Evolutionary conservation across 1,140 invertebrate genomes (phyloP).

Genomic region (Cotesia chilonis): DNA sequence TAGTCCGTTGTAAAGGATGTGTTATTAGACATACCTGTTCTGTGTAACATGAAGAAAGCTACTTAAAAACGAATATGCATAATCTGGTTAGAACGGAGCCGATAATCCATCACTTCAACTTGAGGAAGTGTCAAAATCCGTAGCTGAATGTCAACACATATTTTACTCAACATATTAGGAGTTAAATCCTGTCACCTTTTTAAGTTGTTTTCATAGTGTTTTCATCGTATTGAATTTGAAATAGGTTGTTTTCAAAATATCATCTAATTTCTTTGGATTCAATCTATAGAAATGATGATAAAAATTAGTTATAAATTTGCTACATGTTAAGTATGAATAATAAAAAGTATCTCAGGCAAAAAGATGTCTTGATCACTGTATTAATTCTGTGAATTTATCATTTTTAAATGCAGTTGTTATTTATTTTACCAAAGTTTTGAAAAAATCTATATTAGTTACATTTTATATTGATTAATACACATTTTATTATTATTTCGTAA

Average conservation of each 20-base stretch:
- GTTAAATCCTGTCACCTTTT: not conserved
- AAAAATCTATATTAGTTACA: no score
- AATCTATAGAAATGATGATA: no score
- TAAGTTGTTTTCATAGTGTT: not conserved
- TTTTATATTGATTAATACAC: no score
- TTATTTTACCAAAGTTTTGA: no score
- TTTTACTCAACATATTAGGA: not conserved
- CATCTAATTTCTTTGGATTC: no score
- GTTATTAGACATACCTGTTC: not conserved
- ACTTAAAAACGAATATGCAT: not conserved
- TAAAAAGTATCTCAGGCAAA: no score
- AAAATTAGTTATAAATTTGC: no score
- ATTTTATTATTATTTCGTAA: no score
- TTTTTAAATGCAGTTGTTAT: no score
- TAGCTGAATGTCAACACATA: not conserved
- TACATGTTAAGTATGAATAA: no score
- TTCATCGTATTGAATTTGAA: not conserved
- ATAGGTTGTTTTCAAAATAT: not conserved
- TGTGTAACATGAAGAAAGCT: not conserved
- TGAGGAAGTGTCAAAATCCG: conserved; percentile 5
- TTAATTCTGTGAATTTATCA: no score
- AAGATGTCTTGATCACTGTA: no score
- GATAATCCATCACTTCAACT: not conserved
- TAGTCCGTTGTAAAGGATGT: not conserved
- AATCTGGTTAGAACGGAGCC: not conserved